Evolutionary conservation across 2,888 invertebrate genomes (phyloP), one percentile per base, ranked within the genome.

Genomic region (Lasioglossum leucozonium): DNA sequence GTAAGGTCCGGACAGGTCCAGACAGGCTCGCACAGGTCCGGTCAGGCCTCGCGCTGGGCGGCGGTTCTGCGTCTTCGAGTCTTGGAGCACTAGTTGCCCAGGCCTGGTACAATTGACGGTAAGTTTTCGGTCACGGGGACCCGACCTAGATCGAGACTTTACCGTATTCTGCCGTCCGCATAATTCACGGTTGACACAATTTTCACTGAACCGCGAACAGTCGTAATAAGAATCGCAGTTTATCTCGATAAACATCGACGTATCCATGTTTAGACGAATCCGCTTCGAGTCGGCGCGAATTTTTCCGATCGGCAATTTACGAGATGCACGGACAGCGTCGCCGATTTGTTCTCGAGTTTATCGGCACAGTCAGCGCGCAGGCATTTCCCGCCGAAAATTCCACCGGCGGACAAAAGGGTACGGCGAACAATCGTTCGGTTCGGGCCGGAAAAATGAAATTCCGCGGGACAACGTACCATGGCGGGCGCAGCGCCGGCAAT

Each of bases 391-490:
- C 69, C 69, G 13, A 69, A 69, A 69, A 69, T 69, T n/a, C 40
- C 69, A n/a, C 11, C 22, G 37, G n/a, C 0, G 69, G 40, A 37
- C 67, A 67, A 69, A 69, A 37, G 40, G 69, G 69, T 40, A 40
- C 13, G 40, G 37, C 34, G 8, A 65, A 40, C 76, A 42, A 51
- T 72, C 76, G 76, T 4, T 5, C 18, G 26, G 18, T 13, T 51
- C 71, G 62, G 34, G 47, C 16, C 30, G 83, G 72, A 72, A 83
- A 82, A 82, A 76, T 82, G 72, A 47, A 82, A 82, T 77, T 82
- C 77, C 76, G 34, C 44, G 44, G 74, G 10, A 62, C 67, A 82
- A 51, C 74, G 81, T 42, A 74, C 55, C 73, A 72, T 26, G 73
- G 34, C 69, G 69, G 69, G 69, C 51, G 47, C 51, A 67, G 40